Evolutionary conservation across 1,140 invertebrate species (phyloP).

Genomic region (Atta colombica): DNA sequence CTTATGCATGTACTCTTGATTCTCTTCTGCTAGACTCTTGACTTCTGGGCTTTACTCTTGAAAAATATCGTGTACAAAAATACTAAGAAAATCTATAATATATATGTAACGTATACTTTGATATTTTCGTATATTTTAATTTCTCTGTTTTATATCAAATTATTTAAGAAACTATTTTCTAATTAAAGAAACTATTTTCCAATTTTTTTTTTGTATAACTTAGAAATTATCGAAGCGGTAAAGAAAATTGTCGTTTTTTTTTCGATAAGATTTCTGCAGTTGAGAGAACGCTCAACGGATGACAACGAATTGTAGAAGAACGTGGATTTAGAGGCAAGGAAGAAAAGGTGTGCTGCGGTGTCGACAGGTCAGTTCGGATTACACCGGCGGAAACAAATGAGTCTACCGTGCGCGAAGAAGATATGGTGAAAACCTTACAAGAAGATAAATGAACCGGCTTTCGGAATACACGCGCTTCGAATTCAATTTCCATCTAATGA

Average conservation of each 20-base stretch:
- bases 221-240: neutral
- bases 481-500: constrained; percentile 45
- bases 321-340: constrained; percentile 23
- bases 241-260: neutral
- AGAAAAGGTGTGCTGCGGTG: constrained; percentile 74
- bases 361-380: constrained; percentile 77
- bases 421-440: constrained; percentile 36
- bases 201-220: neutral
- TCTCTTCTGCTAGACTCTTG: neutral
- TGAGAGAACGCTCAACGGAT: neutral
- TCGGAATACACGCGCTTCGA: constrained; percentile 40
- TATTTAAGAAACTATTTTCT: neutral
- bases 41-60: too few species aligned
- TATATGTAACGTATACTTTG: too few species aligned
- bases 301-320: constrained; percentile 24
- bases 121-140: too few species aligned
- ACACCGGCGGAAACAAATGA: constrained; percentile 81
- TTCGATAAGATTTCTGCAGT: neutral
- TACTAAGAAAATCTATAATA: too few species aligned
- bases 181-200: neutral
- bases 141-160: neutral
- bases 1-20: neutral
- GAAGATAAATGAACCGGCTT: constrained; percentile 64
- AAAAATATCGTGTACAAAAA: too few species aligned
- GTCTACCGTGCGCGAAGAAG: constrained; percentile 44